phyloP scores from a whole-genome alignment of 2,888 invertebrate genomes.

The Chelonus formosanus region DNA sequence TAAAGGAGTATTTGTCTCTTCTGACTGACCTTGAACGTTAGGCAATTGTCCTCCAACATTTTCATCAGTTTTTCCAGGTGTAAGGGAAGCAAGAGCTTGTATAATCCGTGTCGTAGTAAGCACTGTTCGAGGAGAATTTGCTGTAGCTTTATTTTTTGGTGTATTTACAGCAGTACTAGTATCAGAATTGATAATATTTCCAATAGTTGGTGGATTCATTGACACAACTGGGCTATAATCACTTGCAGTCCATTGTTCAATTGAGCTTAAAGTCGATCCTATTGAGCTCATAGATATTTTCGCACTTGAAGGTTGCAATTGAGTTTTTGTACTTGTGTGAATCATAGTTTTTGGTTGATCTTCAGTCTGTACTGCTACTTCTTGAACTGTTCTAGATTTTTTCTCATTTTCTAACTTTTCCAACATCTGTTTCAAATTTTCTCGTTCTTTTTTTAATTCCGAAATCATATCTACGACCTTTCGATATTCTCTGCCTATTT shows the following conservation, averaged over 20 bases:
- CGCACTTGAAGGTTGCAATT: conserved; percentile 35
- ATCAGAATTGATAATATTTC: conserved; percentile 50
- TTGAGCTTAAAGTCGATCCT: conserved; percentile 50
- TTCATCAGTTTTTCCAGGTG: conserved; percentile 48
- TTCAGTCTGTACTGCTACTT: conserved; percentile 53
- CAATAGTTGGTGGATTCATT: conserved; percentile 51
- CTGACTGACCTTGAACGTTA: conserved; percentile 39
- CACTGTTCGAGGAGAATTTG: conserved; percentile 53
- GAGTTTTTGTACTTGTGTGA: conserved; percentile 21
- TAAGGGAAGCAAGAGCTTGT: conserved; percentile 58
- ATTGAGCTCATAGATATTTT: conserved; percentile 47
- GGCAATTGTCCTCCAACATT: neutral
- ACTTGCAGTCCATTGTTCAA: conserved; percentile 57
- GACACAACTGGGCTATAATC: conserved; percentile 51
- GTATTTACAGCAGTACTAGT: conserved; percentile 42
- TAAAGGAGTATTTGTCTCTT: conserved; percentile 29
- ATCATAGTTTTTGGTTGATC: conserved; percentile 6
- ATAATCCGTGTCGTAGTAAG: conserved; percentile 59
- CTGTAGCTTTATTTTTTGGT: conserved; percentile 29
- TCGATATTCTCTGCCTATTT: conserved; percentile 50
- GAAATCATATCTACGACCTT: conserved; percentile 52
- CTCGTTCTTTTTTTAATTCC: conserved; percentile 43
- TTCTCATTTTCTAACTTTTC: conserved; percentile 29
- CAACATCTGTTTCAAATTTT: conserved; percentile 42
- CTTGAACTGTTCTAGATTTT: conserved; percentile 43